phyloP scores from a whole-genome alignment of 2,888 invertebrate species.

The Pharmacophagus antenor region DNA sequence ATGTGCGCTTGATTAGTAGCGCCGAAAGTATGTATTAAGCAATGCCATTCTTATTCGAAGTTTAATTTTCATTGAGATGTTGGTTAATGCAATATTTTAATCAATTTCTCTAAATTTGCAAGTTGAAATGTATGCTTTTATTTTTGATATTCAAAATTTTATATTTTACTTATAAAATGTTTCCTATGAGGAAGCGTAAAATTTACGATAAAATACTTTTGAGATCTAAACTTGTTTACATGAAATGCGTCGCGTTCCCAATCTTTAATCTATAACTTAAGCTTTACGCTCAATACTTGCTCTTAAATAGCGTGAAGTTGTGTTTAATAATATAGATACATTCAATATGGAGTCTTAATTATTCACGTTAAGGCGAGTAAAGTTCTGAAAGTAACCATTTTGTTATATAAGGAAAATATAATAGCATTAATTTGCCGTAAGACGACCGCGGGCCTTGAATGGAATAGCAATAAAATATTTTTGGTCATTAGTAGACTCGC shows the following conservation, averaged over 20 bases:
- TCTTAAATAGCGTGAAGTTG: constrained; percentile 35
- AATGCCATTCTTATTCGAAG: constrained; percentile 25
- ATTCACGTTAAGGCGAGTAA: constrained; percentile 41
- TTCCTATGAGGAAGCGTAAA: constrained; percentile 65
- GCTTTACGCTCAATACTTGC: constrained; percentile 39
- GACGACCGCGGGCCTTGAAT: constrained; percentile 60
- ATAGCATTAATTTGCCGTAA: constrained; percentile 72
- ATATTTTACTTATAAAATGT: constrained; percentile 72
- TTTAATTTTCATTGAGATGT: constrained; percentile 36
- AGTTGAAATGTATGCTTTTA: constrained; percentile 64
- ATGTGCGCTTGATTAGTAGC: constrained; percentile 21
- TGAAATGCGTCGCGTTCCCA: constrained; percentile 54
- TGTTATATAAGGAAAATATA: constrained; percentile 40
- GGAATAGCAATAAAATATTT: constrained; percentile 72
- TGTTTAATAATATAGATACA: constrained; percentile 43
- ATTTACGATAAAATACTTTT: constrained; percentile 63
- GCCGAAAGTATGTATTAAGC: constrained; percentile 29
- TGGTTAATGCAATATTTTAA: constrained; percentile 58
- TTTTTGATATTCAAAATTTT: constrained; percentile 76
- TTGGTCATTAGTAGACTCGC: constrained; percentile 65
- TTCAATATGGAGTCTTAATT: constrained; percentile 47
- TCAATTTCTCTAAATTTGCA: constrained; percentile 54
- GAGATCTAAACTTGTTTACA: constrained; percentile 65
- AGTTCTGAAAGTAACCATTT: constrained; percentile 40
- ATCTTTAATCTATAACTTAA: constrained; percentile 55